Base-by-base conservation (phyloP, 2,113 vertebrate species). In the Heteronetta atricapilla region DNA sequence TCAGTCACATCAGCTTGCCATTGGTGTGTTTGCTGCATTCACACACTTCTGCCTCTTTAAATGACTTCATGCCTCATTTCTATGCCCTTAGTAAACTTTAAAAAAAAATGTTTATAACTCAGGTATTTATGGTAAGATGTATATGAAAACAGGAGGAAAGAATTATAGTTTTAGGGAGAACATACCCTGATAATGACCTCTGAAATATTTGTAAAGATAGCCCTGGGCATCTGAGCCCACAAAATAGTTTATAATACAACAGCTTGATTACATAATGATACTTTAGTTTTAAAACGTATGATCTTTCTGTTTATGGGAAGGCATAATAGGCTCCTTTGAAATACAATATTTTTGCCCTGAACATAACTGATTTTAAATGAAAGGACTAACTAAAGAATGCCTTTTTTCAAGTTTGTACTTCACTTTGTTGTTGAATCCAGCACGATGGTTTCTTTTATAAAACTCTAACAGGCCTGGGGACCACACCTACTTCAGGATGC, bases 211-310 rank as follows among this genome's bases (percentile, higher is more conserved):
- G 94, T 97, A 97, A 95, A 96, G 95, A 97, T 95, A 95, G 94
- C 95, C 95, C 79, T 95, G 96, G 95, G 96, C 95, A 97, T 97
- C 94, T 90, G 89, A 96, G 93, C 94, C 96, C 96, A 91, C 96
- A 95, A 95, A 96, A 97, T 96, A 97, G 93, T 96, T 97, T 95
- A 97, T 96, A 95, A 97, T 97, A 96, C 95, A 97, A 96, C 94
- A 95, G 94, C 95, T 95, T 96, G 96, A 97, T 96, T 96, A 94
- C 95, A 96, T 97, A 97, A 96, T 96, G 95, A 96, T 96, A 95
- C 95, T 96, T 96, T 74, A 95, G 92, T 97, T 96, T 94, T 96
- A 90, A 94, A 96, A 97, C 81, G 70, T 96, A 96, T 95, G 95
- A 96, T 96, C 92, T 96, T 96, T 96, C 92, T 97, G 95, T 97